Conservation (phyloP, 2,113 vertebrate species). For the Siphamia tubifer region DNA sequence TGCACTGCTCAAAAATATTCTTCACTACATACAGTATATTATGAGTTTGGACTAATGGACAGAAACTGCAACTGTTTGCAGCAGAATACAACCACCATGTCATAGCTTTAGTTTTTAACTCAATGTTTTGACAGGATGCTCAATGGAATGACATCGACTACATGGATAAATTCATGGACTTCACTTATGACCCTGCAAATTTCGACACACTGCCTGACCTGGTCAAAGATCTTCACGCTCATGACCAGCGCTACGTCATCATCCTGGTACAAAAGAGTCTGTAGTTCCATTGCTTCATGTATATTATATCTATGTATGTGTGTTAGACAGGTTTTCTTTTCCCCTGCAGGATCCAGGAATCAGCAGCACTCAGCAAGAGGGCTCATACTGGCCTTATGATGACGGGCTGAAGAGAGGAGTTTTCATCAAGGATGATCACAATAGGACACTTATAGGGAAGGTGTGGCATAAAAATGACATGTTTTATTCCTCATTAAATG, state of each 20-base stretch:
- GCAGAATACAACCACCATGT: no score
- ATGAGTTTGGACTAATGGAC: no score
- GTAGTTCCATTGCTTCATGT: neutral
- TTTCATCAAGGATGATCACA: slow-evolving; percentile 85
- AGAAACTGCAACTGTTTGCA: no score
- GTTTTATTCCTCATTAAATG: no score
- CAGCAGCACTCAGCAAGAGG: slow-evolving; percentile 81
- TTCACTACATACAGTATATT: no score
- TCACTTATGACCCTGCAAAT: slow-evolving; percentile 78
- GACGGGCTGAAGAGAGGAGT: slow-evolving; percentile 83
- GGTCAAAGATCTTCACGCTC: slow-evolving; percentile 79
- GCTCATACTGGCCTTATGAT: slow-evolving; percentile 87
- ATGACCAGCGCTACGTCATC: slow-evolving; percentile 81
- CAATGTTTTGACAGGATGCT: slow-evolving; percentile 73
- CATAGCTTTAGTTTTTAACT: neutral
- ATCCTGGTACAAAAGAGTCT: slow-evolving; percentile 80
- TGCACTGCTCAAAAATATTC: no score
- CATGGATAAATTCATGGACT: slow-evolving; percentile 86
- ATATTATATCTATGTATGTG: neutral
- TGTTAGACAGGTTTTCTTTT: neutral
- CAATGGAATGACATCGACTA: slow-evolving; percentile 88
- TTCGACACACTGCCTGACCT: slow-evolving; percentile 82
- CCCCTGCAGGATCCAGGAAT: slow-evolving; percentile 84
- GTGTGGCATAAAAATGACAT: slow-evolving; percentile 65
- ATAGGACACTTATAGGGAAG: slow-evolving; percentile 84